Base-by-base conservation (phyloP, 2,113 vertebrate genomes). In the Mormyrus iriodes region DNA sequence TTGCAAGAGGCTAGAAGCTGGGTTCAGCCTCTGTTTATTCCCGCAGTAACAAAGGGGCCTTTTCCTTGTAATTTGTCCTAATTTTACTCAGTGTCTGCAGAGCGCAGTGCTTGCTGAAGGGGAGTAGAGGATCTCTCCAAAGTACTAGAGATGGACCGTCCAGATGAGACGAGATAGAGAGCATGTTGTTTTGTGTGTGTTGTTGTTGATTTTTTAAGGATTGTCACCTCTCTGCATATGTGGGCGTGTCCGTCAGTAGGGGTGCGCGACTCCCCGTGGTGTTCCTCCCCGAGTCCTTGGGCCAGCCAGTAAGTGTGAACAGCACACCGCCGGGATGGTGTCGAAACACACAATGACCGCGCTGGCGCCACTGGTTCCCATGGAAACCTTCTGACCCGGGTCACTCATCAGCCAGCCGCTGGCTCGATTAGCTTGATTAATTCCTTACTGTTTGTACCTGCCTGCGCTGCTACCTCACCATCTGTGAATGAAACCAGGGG, bases 21-120 rank as follows among this genome's bases (percentile, higher is more conserved):
- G 39, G 19, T 21, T 42, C 48, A 42, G 17, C 69, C 27, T 44
- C 88, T 55, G n/a, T 88, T 86, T 55, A 53, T 35, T 86, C 21
- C 85, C 13, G 27, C 48, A 49, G 17, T 86, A 27, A 42, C 85
- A 86, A 86, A 86, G 17, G 85, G n/a, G 49, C 51, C 0, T 53
- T 82, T 49, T 49, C 35, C 8, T 10, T n/a, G 88, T 53, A 82
- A 58, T 88, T 88, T 82, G 55, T 83, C 88, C 88, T 88, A 88
- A 83, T 88, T 88, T 44, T 9, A 4, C 52, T 65, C 86, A 44
- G 86, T 65, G 86, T 42, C 7, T 3, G 2, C 49, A 31, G 21
- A 79, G 31, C 46, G 19, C 49, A 3, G 27, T 1, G 49, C 9
- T 53, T 53, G 88, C 73, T 51, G 13, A 39, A 53, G 88, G 35